Evolutionary conservation across 2,888 invertebrate species (phyloP).

Genomic region (Augochlorella aurata): DNA sequence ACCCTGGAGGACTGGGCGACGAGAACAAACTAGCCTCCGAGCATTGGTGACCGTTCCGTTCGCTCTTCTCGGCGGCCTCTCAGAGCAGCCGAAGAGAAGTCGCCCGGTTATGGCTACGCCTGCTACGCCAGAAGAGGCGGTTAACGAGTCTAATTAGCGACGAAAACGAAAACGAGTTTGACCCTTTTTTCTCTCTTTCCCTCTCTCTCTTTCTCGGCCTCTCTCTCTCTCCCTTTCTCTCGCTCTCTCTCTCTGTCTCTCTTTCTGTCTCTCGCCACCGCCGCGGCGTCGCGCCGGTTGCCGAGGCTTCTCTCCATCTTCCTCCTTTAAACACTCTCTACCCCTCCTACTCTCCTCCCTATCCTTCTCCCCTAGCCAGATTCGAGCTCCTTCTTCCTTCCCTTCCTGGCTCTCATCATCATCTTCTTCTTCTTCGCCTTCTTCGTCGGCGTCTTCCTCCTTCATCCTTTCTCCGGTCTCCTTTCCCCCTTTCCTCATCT

Average conservation of each 20-base stretch:
- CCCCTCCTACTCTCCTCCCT: constrained; percentile 24
- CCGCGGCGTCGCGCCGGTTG: background rate
- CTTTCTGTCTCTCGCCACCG: background rate
- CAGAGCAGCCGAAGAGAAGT: constrained; percentile 72
- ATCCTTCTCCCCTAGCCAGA: constrained; percentile 27
- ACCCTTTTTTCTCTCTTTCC: constrained; percentile 74
- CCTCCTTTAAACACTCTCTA: constrained; percentile 42
- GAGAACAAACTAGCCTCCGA: constrained; percentile 79
- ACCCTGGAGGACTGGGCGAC: constrained; percentile 80
- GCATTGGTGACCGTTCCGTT: constrained; percentile 72
- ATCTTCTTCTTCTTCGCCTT: background rate
- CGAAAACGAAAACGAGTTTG: constrained; percentile 83
- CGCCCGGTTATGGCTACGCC: constrained; percentile 80
- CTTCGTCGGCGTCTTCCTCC: background rate
- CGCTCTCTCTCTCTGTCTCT: constrained; percentile 21
- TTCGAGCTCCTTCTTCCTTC: constrained; percentile 34
- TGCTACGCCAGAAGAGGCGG: constrained; percentile 76
- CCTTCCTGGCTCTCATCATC: constrained; percentile 45
- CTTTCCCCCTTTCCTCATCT: background rate
- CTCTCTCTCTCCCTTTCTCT: constrained; percentile 50
- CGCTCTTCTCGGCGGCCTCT: constrained; percentile 64
- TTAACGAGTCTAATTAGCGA: constrained; percentile 83
- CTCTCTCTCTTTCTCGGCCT: constrained; percentile 11
- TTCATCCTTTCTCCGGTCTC: background rate
- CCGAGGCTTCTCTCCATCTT: constrained; percentile 31